Base-by-base conservation (phyloP, 2,888 invertebrate species). In the Orthosia cruda region DNA sequence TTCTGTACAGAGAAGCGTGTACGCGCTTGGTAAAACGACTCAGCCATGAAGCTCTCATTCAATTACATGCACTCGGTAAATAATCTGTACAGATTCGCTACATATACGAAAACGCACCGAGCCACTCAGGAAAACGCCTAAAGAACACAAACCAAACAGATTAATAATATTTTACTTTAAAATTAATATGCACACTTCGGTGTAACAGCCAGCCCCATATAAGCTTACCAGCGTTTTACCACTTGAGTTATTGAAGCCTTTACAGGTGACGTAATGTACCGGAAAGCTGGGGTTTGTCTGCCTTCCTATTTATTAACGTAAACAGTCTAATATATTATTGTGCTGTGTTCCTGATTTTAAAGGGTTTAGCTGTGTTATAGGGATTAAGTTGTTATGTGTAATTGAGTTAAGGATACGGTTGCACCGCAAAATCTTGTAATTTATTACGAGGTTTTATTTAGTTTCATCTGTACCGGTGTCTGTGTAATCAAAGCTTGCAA, bases 231-330 rank as follows among this genome's bases (percentile, higher is more conserved):
- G 80, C 86, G 83, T 89, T 89, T 89, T 76, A 86, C 83, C 76
- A 65, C 84, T 89, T 87, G 89, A 92, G 84, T 92, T 91, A 91
- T 92, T 87, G 91, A 83, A 88, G 90, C 81, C 83, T 90, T 89
- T 86, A 84, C 91, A 90, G 91, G 90, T 90, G 86, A 85, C 71
- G 83, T 84, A 86, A 88, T 88, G 89, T 89, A 78, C 75, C 78
- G 86, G 84, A 88, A 89, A 78, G 55, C 69, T 67, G 62, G 67
- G 72, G 61, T 78, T 77, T 83, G 84, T 80, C 85, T 87, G 47
- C 70, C 69, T 58, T 64, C 65, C 74, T 85, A 76, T 87, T 76
- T 81, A 87, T 85, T 69, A 73, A 57, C 64, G 61, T 69, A 75
- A 73, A 87, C 87, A 72, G 57, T 52, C 67, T 80, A 62, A 84